Conservation (phyloP, 2,113 vertebrate species). For the Oryctolagus cuniculus region DNA sequence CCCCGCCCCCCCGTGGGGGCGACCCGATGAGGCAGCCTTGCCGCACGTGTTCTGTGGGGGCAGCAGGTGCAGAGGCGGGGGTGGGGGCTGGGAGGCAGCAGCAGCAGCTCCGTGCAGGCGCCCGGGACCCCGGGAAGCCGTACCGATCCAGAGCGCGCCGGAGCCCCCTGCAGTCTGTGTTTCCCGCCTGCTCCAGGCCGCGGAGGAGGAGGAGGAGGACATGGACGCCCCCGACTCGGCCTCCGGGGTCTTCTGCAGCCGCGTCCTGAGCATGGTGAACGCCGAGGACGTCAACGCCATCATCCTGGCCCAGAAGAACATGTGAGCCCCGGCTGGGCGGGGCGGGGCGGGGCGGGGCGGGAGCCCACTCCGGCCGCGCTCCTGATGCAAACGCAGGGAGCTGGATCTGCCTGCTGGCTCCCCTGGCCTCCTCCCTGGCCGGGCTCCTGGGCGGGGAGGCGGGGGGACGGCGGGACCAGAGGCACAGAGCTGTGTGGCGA, state of each 20-base stretch:
- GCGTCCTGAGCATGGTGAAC: conserved; percentile 98
- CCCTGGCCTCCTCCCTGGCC: not conserved
- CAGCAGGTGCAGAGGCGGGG: not conserved
- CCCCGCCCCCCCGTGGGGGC: too few relatives aligned
- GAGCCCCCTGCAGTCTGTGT: not conserved
- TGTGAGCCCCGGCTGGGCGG: conserved; percentile 93
- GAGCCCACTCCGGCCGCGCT: too few relatives aligned
- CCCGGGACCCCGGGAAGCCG: too few relatives aligned
- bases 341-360: too few relatives aligned
- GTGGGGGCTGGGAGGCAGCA: too few relatives aligned
- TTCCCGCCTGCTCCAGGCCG: conserved; percentile 36
- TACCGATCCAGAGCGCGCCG: too few relatives aligned
- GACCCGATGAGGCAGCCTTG: not conserved
- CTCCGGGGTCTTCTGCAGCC: conserved; percentile 94
- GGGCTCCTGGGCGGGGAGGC: too few relatives aligned
- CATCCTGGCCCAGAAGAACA: conserved; percentile 98
- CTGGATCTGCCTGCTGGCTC: conserved; percentile 4
- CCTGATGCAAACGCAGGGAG: conserved; percentile 55
- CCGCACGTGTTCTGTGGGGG: not conserved
- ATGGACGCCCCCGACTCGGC: conserved; percentile 93
- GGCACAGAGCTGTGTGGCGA: not conserved
- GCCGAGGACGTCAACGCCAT: conserved; percentile 97
- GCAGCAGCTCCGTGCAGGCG: too few relatives aligned
- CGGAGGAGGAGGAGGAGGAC: conserved; percentile 72
- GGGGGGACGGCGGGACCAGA: not conserved